Conservation (phyloP, 2,888 invertebrate genomes). For the Uloborus plumipes region DNA sequence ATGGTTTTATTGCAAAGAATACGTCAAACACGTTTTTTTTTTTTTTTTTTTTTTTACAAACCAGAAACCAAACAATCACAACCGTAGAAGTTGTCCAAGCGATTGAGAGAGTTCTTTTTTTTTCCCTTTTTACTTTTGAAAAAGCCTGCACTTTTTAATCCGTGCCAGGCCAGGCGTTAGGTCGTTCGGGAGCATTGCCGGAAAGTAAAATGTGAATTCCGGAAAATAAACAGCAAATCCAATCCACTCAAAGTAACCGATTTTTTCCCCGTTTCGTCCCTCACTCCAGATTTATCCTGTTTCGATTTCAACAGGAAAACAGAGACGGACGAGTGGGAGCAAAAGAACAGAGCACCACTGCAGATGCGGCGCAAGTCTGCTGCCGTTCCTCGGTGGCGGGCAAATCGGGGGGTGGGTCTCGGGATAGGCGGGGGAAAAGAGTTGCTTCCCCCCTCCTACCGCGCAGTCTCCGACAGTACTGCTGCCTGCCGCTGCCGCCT, state of each 20-base stretch:
- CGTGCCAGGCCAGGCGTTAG: conserved; percentile 21
- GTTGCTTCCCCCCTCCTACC: conserved; percentile 26
- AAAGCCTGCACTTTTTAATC: conserved; percentile 34
- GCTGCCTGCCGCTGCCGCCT: conserved; percentile 47
- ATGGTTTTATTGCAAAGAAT: not conserved
- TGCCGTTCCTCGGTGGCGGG: conserved; percentile 28
- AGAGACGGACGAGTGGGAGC: not conserved
- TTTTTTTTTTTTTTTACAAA: too few species aligned
- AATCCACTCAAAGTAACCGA: conserved; percentile 2
- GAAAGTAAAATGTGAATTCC: conserved; percentile 4
- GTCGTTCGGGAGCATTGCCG: conserved; percentile 11
- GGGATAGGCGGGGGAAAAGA: conserved; percentile 4
- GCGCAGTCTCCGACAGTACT: conserved; percentile 55
- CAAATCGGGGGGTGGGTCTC: conserved; percentile 26
- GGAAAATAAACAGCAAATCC: conserved; percentile 1
- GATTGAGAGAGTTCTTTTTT: not conserved
- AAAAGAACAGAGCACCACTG: conserved; percentile 49
- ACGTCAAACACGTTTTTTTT: not conserved
- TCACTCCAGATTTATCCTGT: conserved; percentile 1
- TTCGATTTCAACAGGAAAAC: conserved; percentile 18
- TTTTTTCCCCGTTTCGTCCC: conserved; percentile 1
- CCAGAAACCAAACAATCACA: not conserved
- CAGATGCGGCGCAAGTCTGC: conserved; percentile 56
- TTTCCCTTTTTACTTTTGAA: too few species aligned
- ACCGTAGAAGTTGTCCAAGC: not conserved